Base-by-base conservation (phyloP, 2,113 vertebrate genomes). In the Tyrannus savana region DNA sequence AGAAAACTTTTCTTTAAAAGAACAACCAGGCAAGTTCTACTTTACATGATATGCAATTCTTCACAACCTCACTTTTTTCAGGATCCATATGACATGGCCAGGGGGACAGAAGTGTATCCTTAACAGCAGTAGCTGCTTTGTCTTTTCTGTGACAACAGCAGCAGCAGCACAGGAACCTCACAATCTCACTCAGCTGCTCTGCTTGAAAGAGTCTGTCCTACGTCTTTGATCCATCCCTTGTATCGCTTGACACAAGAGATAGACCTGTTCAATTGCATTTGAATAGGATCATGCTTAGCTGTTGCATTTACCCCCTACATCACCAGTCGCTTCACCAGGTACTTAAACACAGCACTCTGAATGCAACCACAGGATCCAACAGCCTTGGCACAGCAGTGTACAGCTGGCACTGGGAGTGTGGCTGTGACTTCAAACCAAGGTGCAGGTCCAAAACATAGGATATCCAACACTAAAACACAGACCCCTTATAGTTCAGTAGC, bases 251-350 rank as follows among this genome's bases (percentile, higher is more conserved):
- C 49, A 55, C 14, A 16, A 42, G 33, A 39, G 39, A 79, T 1
- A 62, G 35, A 84, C 30, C 24, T 3, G 1, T 37, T 75, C 52
- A 17, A 0, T 0, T 8, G 23, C 19, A 41, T 59, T 3, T 82
- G 21, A 15, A 8, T 0, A n/a, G 16, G 3, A 59, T 23, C 2
- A 22, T 5, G 35, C 44, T 87, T 33, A 42, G 42, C 27, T 35
- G 7, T 18, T 50, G 42, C 11, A 23, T 39, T 62, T 30, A 12
- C 19, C n/a, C 80, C 67, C 49, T 41, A 1, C 2, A 5, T 9
- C 27, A 33, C 14, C 39, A 31, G 5, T 10, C 44, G 42, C 31
- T 27, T 47, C 47, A 62, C 25, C 64, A 49, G 10, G 18, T 47
- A n/a, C 21, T 52, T 31, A n/a, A 37, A 73, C 23, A 35, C 33